phyloP scores from a whole-genome alignment of 2,888 invertebrate genomes.

The Agrotis clavis region DNA sequence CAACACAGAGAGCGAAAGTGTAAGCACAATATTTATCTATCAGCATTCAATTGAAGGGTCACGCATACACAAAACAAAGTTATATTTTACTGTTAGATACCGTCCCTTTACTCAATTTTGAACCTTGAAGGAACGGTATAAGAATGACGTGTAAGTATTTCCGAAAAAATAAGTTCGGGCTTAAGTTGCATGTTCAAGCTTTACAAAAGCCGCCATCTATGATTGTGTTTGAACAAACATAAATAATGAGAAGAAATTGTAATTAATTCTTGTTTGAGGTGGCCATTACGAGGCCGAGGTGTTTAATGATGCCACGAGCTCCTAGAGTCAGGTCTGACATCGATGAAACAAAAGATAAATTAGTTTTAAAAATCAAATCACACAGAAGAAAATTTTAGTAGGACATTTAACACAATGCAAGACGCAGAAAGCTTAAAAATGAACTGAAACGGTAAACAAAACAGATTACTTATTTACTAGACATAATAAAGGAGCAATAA shows the following conservation, averaged over 20 bases:
- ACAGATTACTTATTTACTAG: neutral
- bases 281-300: neutral
- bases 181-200: slow-evolving; percentile 38
- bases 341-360: no score
- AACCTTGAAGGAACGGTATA: slow-evolving; percentile 8
- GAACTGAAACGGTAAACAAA: neutral
- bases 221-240: slow-evolving; percentile 44
- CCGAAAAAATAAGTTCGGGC: neutral
- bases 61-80: slow-evolving; percentile 40
- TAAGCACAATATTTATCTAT: slow-evolving; percentile 67
- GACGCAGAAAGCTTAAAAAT: neutral
- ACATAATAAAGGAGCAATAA: slow-evolving; percentile 10
- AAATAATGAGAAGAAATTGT: slow-evolving; percentile 32
- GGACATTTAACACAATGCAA: no score
- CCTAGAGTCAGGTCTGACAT: neutral
- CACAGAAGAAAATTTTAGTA: no score
- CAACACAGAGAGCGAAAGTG: slow-evolving; percentile 67
- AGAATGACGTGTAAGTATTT: neutral
- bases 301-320: neutral
- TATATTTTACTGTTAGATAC: slow-evolving; percentile 5
- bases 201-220: slow-evolving; percentile 41
- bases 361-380: no score
- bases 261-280: slow-evolving; percentile 42
- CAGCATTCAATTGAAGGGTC: slow-evolving; percentile 66
- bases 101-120: slow-evolving; percentile 9